Evolutionary conservation across 2,888 invertebrate genomes (phyloP).

Genomic region (Linyphia triangularis): DNA sequence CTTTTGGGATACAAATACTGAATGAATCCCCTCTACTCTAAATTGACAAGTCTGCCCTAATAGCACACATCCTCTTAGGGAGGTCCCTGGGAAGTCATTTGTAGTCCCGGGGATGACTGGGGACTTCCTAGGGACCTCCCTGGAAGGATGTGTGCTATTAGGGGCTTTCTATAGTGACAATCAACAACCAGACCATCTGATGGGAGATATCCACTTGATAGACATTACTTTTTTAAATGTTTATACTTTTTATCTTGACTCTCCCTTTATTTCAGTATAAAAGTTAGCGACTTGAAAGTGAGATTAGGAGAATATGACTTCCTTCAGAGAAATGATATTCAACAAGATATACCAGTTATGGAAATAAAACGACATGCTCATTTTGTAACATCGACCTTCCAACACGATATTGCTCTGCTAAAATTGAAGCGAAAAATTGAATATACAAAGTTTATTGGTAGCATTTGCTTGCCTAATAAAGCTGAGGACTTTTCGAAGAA

Average conservation of each 20-base stretch:
- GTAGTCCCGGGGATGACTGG: no score
- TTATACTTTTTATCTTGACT: neutral
- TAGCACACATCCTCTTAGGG: no score
- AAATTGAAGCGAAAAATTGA: constrained; percentile 44
- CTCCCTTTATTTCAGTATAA: constrained; percentile 85
- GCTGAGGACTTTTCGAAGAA: constrained; percentile 12
- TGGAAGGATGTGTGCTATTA: no score
- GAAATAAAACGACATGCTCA: constrained; percentile 69
- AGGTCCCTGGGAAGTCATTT: no score
- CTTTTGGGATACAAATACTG: no score
- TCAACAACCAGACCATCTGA: no score
- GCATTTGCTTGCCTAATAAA: constrained; percentile 63
- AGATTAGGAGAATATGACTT: constrained; percentile 74
- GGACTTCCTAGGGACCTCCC: no score
- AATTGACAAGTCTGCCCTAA: no score
- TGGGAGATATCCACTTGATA: no score
- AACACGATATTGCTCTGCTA: constrained; percentile 71
- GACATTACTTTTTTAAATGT: no score
- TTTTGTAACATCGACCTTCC: constrained; percentile 64
- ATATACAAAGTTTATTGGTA: constrained; percentile 59
- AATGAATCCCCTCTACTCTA: no score
- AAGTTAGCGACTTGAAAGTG: constrained; percentile 82
- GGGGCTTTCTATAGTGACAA: no score
- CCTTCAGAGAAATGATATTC: constrained; percentile 10
- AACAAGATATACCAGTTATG: constrained; percentile 61